Conservation (phyloP, 1,140 invertebrate genomes). For the Pantala flavescens region DNA sequence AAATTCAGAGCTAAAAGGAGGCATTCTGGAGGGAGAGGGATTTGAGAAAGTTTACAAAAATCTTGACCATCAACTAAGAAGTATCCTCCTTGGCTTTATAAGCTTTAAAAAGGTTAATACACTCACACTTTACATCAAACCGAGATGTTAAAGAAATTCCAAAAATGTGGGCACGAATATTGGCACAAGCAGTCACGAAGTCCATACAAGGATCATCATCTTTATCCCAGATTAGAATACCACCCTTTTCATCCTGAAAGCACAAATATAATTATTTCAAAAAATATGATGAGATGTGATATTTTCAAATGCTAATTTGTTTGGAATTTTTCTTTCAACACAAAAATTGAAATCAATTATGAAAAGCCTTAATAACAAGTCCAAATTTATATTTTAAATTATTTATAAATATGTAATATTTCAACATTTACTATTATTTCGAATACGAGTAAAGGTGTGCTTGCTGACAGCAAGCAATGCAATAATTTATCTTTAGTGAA, state of each 20-base stretch:
- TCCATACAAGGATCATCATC: slow-evolving; percentile 91
- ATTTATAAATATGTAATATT: no score
- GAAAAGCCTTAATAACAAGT: no score
- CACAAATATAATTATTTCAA: slow-evolving; percentile 5
- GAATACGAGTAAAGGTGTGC: no score
- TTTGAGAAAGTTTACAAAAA: no score
- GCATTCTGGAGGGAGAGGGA: no score
- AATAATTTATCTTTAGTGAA: no score
- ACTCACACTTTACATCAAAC: slow-evolving; percentile 92
- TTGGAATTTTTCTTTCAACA: no score
- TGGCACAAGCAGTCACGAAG: slow-evolving; percentile 91
- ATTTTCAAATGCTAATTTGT: background rate
- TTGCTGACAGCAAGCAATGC: no score
- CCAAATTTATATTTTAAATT: no score
- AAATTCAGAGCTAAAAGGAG: no score
- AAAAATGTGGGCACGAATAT: slow-evolving; percentile 87
- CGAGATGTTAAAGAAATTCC: slow-evolving; percentile 74
- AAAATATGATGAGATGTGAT: background rate
- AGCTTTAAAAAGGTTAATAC: background rate
- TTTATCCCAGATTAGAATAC: slow-evolving; percentile 92
- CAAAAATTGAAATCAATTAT: no score
- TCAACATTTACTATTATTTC: no score
- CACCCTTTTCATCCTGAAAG: slow-evolving; percentile 39
- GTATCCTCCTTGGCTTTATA: background rate
- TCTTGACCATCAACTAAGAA: background rate